Evolutionary conservation across 2,888 invertebrate species (phyloP).

Genomic region (Rugalucina vietnamica): DNA sequence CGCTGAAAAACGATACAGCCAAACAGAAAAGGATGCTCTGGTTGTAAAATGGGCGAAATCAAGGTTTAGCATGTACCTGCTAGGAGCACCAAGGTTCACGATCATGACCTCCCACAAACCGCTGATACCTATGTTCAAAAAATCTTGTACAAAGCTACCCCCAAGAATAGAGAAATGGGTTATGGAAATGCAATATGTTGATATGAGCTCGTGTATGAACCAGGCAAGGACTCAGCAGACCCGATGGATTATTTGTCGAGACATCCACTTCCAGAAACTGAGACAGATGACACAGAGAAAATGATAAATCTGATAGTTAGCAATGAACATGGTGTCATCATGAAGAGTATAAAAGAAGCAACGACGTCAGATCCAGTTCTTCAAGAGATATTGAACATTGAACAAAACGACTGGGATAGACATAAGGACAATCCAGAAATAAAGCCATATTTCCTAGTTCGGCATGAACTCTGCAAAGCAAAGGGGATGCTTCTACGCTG

Average conservation of each 20-base stretch:
- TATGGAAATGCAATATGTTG: conserved; percentile 39
- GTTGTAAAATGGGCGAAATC: neutral
- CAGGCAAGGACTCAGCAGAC: no score
- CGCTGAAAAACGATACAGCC: no score
- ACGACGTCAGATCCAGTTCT: neutral
- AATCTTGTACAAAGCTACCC: neutral
- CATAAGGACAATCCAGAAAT: no score
- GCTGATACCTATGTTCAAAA: no score
- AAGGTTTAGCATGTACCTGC: conserved; percentile 19
- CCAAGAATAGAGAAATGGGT: conserved; percentile 32
- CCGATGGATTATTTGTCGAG: neutral
- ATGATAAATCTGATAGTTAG: no score
- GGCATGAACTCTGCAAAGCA: conserved; percentile 15
- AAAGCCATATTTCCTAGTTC: neutral
- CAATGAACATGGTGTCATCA: no score
- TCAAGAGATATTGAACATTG: no score
- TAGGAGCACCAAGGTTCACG: conserved; percentile 27
- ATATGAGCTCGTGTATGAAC: no score
- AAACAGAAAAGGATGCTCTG: neutral
- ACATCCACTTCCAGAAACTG: conserved; percentile 14
- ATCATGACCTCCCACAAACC: neutral
- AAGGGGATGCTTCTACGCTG: conserved; percentile 17
- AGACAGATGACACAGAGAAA: neutral
- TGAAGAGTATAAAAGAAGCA: neutral
- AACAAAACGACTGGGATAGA: no score